These are phyloP conservation scores for Heliconius cydno DNA, from an alignment of 2,888 invertebrate genomes.

Conservation along the genomic window DNA sequence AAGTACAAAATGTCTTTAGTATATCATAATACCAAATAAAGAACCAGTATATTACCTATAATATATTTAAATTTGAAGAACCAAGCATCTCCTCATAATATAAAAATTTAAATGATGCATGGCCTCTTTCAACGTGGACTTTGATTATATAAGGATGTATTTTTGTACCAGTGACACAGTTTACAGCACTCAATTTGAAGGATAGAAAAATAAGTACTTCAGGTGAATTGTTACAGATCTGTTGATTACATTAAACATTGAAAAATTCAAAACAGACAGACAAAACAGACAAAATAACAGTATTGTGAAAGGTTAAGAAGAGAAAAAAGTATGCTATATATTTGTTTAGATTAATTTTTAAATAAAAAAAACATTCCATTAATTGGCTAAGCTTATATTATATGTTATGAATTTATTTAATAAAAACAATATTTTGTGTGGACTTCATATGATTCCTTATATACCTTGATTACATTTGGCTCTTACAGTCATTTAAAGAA, in stretches of 20 bases:
- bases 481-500: not conserved
- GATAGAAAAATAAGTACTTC: conserved; percentile 49
- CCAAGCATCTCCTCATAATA: not conserved
- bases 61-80: not conserved
- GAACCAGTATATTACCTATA: not conserved
- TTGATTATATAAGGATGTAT: conserved; percentile 52
- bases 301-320: conserved; percentile 7
- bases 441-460: not conserved
- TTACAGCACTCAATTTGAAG: conserved; percentile 55
- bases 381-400: not conserved
- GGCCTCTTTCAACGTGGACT: conserved; percentile 55
- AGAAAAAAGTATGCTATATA: not conserved
- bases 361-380: conserved; percentile 24
- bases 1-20: conserved; percentile 2
- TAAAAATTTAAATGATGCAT: not conserved
- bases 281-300: not conserved
- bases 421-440: conserved; percentile 23
- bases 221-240: conserved; percentile 50
- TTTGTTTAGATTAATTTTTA: not conserved
- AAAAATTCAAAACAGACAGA: conserved; percentile 14
- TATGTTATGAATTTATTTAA: conserved; percentile 13
- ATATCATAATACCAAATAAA: not conserved
- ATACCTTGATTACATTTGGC: not conserved
- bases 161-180: conserved; percentile 54
- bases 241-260: conserved; percentile 44